phyloP scores from a whole-genome alignment of 1,140 invertebrate species.

The Drosophila sucinea region DNA sequence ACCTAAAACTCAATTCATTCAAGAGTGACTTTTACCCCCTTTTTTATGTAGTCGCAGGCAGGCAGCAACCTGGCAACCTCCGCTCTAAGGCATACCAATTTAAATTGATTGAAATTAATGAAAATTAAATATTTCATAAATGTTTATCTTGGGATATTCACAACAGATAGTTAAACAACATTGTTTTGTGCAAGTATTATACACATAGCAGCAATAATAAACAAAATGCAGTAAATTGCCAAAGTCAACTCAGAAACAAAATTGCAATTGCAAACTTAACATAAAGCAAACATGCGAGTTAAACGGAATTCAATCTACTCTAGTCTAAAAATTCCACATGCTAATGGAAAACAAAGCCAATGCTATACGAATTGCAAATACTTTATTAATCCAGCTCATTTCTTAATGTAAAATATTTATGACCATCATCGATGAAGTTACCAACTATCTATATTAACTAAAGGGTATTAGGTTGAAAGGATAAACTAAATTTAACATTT shows the following conservation, averaged over 20 bases:
- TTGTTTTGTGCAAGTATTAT: not conserved
- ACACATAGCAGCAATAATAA: not conserved
- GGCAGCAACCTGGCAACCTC: not conserved
- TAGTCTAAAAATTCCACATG: too few species aligned
- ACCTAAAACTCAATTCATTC: not conserved
- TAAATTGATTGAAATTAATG: conserved; percentile 31
- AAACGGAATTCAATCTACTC: too few species aligned
- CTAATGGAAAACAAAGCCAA: too few species aligned
- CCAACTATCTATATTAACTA: too few species aligned
- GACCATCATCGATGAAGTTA: too few species aligned
- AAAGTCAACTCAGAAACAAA: not conserved
- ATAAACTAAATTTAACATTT: too few species aligned
- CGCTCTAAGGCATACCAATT: conserved; percentile 26
- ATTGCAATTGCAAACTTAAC: not conserved
- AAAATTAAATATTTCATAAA: conserved; percentile 14
- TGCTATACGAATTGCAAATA: too few species aligned
- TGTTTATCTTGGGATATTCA: conserved; percentile 1
- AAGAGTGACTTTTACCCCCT: not conserved
- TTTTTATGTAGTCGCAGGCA: not conserved
- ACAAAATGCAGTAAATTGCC: conserved; percentile 1
- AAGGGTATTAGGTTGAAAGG: too few species aligned
- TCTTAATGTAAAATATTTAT: too few species aligned
- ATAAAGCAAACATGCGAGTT: not conserved
- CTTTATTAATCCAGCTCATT: too few species aligned
- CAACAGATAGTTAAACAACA: conserved; percentile 2